Conservation (phyloP, 1,140 invertebrate genomes). For the Tetraneura akinire region DNA sequence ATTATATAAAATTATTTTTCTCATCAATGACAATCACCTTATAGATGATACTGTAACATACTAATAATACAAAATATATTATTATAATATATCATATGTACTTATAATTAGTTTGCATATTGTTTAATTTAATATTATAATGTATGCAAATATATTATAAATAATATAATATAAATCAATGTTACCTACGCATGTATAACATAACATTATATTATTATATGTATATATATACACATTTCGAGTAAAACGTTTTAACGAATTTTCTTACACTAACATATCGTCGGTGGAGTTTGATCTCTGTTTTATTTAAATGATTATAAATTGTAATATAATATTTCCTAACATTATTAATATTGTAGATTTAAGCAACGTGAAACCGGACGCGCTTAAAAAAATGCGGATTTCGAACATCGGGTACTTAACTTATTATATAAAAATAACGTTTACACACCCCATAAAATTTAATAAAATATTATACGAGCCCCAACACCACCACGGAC, state of each 20-base stretch:
- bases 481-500: too few species aligned
- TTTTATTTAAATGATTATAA: not conserved
- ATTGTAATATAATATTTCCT: not conserved
- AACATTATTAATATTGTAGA: not conserved
- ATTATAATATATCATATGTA: too few species aligned
- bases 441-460: not conserved
- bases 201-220: too few species aligned
- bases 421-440: not conserved
- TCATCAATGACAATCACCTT: constrained; percentile 43
- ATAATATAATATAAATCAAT: constrained; percentile 32
- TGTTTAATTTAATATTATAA: not conserved
- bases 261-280: constrained; percentile 51
- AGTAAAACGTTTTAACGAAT: constrained; percentile 43
- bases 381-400: not conserved
- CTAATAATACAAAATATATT: too few species aligned
- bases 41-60: constrained; percentile 4
- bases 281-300: constrained; percentile 43
- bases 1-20: constrained; percentile 34
- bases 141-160: too few species aligned
- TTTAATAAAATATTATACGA: not conserved
- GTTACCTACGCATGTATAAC: too few species aligned
- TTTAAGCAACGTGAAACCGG: not conserved
- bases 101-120: constrained; percentile 6
- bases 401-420: not conserved
- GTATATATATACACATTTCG: not conserved